A percentile compares a stretch with the other conserved stretches of the same genome.
These are phyloP conservation scores for Forpus xanthops DNA, from an alignment of 2,797 vertebrate genomes.

Conservation along the genomic window DNA sequence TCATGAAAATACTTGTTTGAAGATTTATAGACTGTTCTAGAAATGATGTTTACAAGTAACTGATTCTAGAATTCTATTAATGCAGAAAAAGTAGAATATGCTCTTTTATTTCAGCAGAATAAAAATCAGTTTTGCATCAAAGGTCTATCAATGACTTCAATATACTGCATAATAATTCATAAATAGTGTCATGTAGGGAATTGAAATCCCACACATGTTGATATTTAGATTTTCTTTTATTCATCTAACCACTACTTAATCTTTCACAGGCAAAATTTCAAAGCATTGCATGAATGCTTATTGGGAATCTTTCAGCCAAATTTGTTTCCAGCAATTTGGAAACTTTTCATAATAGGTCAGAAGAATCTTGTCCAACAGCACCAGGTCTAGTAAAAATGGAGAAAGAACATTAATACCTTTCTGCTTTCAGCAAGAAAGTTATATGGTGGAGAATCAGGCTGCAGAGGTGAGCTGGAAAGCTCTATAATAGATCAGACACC, in stretches of 20 bases:
- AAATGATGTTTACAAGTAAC: conserved; percentile 46
- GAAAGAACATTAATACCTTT: background rate
- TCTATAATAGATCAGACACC: background rate
- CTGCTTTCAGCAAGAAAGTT: background rate
- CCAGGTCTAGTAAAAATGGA: background rate
- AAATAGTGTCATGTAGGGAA: conserved; percentile 29
- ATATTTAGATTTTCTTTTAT: conserved; percentile 55
- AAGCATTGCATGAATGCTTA: background rate
- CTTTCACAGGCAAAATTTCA: conserved; percentile 35
- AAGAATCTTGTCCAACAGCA: background rate
- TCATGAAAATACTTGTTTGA: background rate
- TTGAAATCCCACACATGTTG: conserved; percentile 17
- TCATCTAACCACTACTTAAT: conserved; percentile 41
- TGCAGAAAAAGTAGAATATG: background rate
- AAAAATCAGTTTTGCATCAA: background rate
- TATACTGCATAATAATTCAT: conserved; percentile 35
- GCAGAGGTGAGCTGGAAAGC: background rate
- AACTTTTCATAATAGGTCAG: background rate
- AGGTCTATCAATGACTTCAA: background rate
- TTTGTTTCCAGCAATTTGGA: background rate
- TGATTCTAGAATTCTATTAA: conserved; percentile 18
- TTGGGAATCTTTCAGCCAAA: background rate
- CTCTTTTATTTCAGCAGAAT: background rate
- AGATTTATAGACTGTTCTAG: background rate
- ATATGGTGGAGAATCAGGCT: background rate